Conservation (phyloP, 1,140 invertebrate genomes). For the Stenopsyche tienmushanensis region DNA sequence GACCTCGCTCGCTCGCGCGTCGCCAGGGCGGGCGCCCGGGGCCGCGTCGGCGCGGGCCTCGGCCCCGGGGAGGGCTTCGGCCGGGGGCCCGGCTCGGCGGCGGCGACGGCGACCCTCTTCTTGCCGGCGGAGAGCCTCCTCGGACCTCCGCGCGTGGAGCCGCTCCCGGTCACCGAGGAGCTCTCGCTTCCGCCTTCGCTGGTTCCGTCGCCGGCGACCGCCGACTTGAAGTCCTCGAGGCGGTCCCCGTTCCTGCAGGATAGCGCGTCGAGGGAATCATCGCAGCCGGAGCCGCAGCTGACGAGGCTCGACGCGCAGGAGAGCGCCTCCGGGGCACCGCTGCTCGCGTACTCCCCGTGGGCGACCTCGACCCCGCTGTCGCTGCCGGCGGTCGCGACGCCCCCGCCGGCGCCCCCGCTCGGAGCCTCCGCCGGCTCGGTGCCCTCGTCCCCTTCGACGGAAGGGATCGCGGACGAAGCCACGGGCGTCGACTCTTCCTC, state of each 20-base stretch:
- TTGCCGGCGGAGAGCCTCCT: conserved; percentile 42
- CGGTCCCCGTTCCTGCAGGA: conserved; percentile 53
- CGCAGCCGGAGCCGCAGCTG: conserved; percentile 68
- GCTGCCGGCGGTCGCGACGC: conserved; percentile 62
- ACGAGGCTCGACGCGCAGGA: conserved; percentile 76
- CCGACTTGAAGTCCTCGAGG: conserved; percentile 48
- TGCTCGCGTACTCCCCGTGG: conserved; percentile 65
- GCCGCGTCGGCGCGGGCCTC: conserved; percentile 55
- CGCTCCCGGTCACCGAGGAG: conserved; percentile 62
- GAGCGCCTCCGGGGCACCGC: conserved; percentile 58
- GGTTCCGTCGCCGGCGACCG: conserved; percentile 56
- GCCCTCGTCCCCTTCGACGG: background rate
- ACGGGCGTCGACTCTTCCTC: background rate
- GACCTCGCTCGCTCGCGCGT: conserved; percentile 57
- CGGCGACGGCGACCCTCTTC: conserved; percentile 48
- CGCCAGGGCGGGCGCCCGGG: conserved; percentile 53
- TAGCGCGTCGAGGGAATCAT: conserved; percentile 59
- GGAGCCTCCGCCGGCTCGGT: background rate
- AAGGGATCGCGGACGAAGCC: background rate
- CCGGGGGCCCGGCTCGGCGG: conserved; percentile 43
- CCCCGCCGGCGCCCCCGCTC: background rate
- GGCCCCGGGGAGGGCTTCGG: conserved; percentile 55
- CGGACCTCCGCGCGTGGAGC: conserved; percentile 43
- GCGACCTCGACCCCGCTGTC: conserved; percentile 76
- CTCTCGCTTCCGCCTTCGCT: conserved; percentile 75